These are phyloP conservation scores for Ciconia boyciana DNA, from an alignment of 2,113 vertebrate species.

Conservation along the genomic window DNA sequence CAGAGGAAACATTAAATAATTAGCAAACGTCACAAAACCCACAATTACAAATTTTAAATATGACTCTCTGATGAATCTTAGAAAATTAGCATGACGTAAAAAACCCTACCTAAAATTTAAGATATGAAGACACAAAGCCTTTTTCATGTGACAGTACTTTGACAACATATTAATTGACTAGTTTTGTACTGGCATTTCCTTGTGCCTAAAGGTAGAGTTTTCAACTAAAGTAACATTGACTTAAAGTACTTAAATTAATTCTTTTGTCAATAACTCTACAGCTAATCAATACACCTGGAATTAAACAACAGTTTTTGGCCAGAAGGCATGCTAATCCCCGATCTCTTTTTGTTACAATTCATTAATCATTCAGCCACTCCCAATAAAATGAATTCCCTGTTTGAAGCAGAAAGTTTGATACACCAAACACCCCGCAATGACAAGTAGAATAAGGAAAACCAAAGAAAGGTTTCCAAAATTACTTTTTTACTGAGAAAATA, in stretches of 20 bases:
- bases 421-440: background rate
- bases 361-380: slow-evolving; percentile 63
- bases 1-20: slow-evolving; percentile 58
- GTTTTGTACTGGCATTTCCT: slow-evolving; percentile 57
- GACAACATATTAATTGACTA: slow-evolving; percentile 52
- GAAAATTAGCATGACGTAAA: background rate
- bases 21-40: slow-evolving; percentile 53
- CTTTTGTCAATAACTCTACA: slow-evolving; percentile 80
- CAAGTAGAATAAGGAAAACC: background rate
- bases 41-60: slow-evolving; percentile 54
- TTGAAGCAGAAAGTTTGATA: slow-evolving; percentile 13
- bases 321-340: slow-evolving; percentile 69
- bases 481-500: background rate
- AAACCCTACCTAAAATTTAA: background rate
- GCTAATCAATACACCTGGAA: slow-evolving; percentile 83
- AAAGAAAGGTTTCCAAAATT: background rate
- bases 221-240: slow-evolving; percentile 74
- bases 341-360: slow-evolving; percentile 66
- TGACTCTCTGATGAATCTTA: background rate
- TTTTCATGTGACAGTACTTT: slow-evolving; percentile 33
- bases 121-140: background rate
- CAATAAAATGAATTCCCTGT: background rate
- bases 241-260: slow-evolving; percentile 83
- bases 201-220: slow-evolving; percentile 62
- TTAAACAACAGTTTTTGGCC: slow-evolving; percentile 74